These are phyloP conservation scores for Stictocephala bisonia DNA, from an alignment of 2,888 invertebrate genomes.

Conservation along the genomic window DNA sequence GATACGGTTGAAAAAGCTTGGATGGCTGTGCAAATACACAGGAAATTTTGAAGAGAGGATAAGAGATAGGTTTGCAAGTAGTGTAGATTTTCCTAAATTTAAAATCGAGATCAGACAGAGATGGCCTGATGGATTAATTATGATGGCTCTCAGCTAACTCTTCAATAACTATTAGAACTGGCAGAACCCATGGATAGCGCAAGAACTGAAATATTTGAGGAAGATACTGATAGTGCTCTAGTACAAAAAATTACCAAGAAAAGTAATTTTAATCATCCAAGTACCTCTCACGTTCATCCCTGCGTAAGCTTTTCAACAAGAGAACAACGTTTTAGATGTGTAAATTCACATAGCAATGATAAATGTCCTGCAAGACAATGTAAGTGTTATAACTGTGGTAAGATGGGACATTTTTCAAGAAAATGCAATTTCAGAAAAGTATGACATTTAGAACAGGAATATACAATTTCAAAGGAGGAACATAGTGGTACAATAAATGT, in stretches of 20 bases:
- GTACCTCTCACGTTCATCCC: no score
- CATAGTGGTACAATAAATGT: not conserved
- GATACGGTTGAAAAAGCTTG: not conserved
- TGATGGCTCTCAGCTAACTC: not conserved
- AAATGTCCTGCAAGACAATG: not conserved
- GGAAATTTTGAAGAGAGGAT: conserved; percentile 4
- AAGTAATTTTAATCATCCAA: no score
- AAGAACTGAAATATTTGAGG: not conserved
- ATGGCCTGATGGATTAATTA: not conserved
- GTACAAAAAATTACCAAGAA: no score
- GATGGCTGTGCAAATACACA: not conserved
- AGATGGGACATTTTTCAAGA: not conserved
- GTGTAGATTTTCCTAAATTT: not conserved
- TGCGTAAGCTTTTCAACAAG: no score
- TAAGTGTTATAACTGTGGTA: conserved; percentile 7
- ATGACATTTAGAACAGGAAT: not conserved
- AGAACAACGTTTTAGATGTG: not conserved
- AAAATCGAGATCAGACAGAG: not conserved
- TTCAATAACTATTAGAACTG: conserved; percentile 1
- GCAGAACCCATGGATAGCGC: not conserved
- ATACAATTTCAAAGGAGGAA: not conserved
- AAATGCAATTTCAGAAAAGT: not conserved
- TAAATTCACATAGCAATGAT: not conserved
- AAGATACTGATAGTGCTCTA: no score
- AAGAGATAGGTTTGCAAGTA: conserved; percentile 7